phyloP scores from a whole-genome alignment of 2,888 invertebrate species.

The Glyphotaelius pellucidus region DNA sequence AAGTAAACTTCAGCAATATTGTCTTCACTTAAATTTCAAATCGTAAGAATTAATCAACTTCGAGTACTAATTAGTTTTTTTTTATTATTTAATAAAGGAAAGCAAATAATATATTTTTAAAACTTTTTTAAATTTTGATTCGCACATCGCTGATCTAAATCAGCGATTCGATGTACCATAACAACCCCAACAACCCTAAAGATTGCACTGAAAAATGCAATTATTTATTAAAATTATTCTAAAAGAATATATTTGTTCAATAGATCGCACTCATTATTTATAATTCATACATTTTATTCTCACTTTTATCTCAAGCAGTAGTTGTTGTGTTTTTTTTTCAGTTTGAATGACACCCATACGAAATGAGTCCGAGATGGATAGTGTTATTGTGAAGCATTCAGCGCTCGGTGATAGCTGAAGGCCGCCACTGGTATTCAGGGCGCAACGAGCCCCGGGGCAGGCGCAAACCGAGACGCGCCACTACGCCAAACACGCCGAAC shows the following conservation, averaged over 20 bases:
- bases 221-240: not conserved
- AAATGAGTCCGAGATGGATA: slow-evolving; percentile 33
- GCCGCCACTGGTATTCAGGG: slow-evolving; percentile 49
- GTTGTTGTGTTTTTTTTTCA: not conserved
- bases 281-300: slow-evolving; percentile 7
- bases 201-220: not conserved
- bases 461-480: slow-evolving; percentile 28
- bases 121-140: too few species aligned
- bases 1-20: too few species aligned
- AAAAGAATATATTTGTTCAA: not conserved
- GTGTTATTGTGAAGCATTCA: slow-evolving; percentile 26
- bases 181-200: too few species aligned
- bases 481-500: not conserved
- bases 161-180: too few species aligned
- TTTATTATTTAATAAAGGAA: too few species aligned
- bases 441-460: slow-evolving; percentile 29
- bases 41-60: not conserved
- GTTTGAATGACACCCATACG: slow-evolving; percentile 31
- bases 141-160: too few species aligned
- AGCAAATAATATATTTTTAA: not conserved
- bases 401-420: slow-evolving; percentile 37
- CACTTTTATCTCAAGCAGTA: not conserved
- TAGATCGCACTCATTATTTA: not conserved
- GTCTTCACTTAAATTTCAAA: not conserved
- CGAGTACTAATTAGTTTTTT: not conserved